Evolutionary conservation across 2,888 invertebrate genomes (phyloP).

Genomic region (Morpho achilles): DNA sequence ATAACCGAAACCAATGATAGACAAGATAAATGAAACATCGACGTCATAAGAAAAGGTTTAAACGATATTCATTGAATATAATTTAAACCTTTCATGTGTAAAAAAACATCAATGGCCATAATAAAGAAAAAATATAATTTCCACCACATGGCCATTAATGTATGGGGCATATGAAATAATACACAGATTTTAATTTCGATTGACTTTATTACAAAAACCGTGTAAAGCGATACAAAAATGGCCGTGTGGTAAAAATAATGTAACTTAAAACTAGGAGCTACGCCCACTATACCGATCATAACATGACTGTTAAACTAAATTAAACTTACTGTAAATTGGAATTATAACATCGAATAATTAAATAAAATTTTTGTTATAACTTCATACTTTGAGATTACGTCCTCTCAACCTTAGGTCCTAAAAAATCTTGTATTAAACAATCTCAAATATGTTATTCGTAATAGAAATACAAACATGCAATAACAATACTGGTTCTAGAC

Average conservation of each 20-base stretch:
- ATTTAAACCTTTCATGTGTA: background rate
- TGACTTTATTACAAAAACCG: conserved; percentile 53
- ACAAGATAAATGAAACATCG: too few relatives aligned
- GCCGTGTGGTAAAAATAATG: conserved; percentile 62
- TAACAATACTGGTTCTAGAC: too few relatives aligned
- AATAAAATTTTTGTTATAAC: too few relatives aligned
- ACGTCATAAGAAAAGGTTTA: too few relatives aligned
- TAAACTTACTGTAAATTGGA: background rate
- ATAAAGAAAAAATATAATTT: conserved; percentile 33
- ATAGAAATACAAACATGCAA: too few relatives aligned
- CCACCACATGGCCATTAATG: conserved; percentile 72
- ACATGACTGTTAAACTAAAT: background rate
- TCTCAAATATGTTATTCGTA: too few relatives aligned
- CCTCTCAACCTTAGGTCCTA: too few relatives aligned
- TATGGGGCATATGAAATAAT: conserved; percentile 57
- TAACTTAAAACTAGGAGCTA: conserved; percentile 20
- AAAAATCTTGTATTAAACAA: too few relatives aligned
- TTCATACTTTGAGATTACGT: too few relatives aligned
- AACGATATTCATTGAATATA: too few relatives aligned
- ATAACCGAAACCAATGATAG: too few relatives aligned
- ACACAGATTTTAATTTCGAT: conserved; percentile 47
- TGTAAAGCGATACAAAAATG: conserved; percentile 67
- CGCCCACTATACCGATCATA: background rate
- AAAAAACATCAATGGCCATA: conserved; percentile 67
- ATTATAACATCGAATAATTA: background rate